Evolutionary conservation across 2,113 vertebrate genomes (phyloP).

Genomic region (Cyphomyrus discorhynchus): DNA sequence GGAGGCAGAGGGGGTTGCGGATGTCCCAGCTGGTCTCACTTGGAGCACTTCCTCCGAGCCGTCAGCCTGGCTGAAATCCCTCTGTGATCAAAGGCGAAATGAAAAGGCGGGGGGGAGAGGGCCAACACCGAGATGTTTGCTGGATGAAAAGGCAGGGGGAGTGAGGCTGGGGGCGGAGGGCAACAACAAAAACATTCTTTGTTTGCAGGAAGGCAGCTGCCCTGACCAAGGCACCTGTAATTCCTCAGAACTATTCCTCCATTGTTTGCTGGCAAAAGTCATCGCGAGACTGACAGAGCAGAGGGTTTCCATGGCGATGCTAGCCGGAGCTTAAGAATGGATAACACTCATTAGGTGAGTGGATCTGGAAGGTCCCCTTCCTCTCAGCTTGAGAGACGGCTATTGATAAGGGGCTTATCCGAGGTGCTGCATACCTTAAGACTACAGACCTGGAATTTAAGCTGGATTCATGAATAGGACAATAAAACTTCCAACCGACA

Average conservation of each 20-base stretch:
- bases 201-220: conserved; percentile 10
- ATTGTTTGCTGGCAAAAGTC: not conserved
- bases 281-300: not conserved
- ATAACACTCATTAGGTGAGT: not conserved
- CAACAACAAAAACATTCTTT: not conserved
- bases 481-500: not conserved
- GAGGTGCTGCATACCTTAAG: not conserved
- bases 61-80: not conserved
- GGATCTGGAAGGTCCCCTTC: not conserved
- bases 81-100: conserved; percentile 7
- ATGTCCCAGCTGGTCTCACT: not conserved
- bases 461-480: not conserved
- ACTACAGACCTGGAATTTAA: not conserved
- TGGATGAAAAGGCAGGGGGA: not conserved
- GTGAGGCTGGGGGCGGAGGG: not conserved
- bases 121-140: conserved; percentile 2
- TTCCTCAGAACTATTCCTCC: not conserved
- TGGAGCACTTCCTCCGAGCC: not conserved
- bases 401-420: not conserved
- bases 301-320: conserved; percentile 3
- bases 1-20: not conserved
- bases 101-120: not conserved
- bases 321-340: not conserved
- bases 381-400: not conserved
- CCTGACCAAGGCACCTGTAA: not conserved